Percentiles rank a stretch among this genome's conserved stretches.
phyloP scores from a whole-genome alignment of 1,140 invertebrate species.

The Bemisia tabaci region DNA sequence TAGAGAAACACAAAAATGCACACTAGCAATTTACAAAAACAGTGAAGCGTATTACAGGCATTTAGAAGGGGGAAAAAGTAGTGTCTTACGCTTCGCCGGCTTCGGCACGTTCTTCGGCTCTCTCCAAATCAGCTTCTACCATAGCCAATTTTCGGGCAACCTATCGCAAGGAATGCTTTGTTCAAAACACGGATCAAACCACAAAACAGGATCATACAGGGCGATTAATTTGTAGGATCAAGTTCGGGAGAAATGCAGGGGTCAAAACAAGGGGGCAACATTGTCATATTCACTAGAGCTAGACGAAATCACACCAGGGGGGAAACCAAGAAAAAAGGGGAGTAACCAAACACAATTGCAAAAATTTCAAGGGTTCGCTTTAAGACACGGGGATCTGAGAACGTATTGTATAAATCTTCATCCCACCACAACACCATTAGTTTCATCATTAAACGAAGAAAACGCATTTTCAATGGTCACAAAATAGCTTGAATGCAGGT shows the following conservation, averaged over 20 bases:
- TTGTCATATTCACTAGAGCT: no score
- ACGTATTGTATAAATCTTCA: no score
- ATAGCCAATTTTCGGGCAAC: slow-evolving; percentile 99
- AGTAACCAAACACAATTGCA: neutral
- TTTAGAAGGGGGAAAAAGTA: no score
- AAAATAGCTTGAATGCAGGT: no score
- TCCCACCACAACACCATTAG: no score
- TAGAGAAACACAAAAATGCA: no score
- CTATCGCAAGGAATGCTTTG: slow-evolving; percentile 37
- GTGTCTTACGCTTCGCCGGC: slow-evolving; percentile 94
- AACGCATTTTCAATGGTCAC: no score
- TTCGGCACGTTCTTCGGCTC: slow-evolving; percentile 99
- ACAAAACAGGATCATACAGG: neutral
- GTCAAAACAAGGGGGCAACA: neutral
- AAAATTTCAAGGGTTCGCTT: neutral
- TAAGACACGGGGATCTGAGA: slow-evolving; percentile 21
- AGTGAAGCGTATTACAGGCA: no score
- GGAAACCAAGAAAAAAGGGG: neutral
- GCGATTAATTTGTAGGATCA: neutral
- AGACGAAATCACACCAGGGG: neutral
- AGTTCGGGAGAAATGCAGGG: no score
- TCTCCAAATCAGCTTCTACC: slow-evolving; percentile 99
- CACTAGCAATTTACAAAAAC: no score
- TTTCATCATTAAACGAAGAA: no score
- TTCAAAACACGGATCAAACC: neutral